Evolutionary conservation across 1,140 invertebrate species (phyloP), one percentile per base, ranked within the genome.

Genomic region (Drosophila ficusphila): DNA sequence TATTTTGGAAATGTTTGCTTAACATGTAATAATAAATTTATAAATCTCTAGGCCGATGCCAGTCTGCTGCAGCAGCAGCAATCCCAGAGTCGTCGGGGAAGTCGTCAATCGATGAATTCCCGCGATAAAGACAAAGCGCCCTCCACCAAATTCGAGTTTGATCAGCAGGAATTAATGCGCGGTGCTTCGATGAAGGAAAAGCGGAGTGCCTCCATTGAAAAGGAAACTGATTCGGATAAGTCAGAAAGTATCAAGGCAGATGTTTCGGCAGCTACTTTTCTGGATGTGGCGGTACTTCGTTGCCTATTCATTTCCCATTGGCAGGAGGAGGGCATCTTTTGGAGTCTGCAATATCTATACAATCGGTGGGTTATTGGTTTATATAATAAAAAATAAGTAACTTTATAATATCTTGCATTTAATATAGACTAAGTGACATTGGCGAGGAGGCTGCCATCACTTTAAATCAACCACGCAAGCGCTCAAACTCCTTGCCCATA

Each of bases 281-380:
- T 99, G 19, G 99, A 99, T 92, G 97, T 99, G 8, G 97, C 98
- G 9, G 97, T 99, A 4, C 90, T 99, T 18, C 94, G 98, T 48
- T 99, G 98, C 92, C 93, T 99, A n/a, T 99, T 99, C 91, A 96
- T 98, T 60, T 94, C 96, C 0, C 97, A 99, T 88, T 99, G 99
- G 99, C 95, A 97, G 81, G 98, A 99, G 91, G 98, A 99, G 92
- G 99, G 99, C 1, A 95, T 99, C 21, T 97, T 96, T 92, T 99
- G 99, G 99, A 97, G 97, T 21, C 92, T 99, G n/a, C 96, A 98
- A 90, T 99, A 96, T 92, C 92, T 98, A 38, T 96, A 97, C 73
- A 96, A 97, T 83, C 94, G 97, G 97, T 52, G 18, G 1, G 33
- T 16, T 12, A 0, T 6, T 0, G 0, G 1, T 6, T 4, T 21